A percentile compares a stretch with the other conserved stretches of the same genome.
These are phyloP conservation scores for Danaus plexippus DNA, from an alignment of 1,140 invertebrate species.

Conservation along the genomic window DNA sequence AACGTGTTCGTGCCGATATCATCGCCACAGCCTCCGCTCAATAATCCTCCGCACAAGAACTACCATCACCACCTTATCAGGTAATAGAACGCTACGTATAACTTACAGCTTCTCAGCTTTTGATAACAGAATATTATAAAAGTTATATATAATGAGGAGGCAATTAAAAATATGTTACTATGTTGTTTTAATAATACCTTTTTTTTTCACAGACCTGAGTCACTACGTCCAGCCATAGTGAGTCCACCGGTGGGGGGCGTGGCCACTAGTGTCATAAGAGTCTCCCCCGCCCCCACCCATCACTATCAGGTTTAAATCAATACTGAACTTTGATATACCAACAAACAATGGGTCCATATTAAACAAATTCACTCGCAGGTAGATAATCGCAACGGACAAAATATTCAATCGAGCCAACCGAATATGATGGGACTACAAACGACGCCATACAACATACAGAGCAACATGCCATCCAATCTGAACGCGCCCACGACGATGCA, in stretches of 20 bases:
- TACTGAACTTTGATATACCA: background rate
- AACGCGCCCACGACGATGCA: conserved; percentile 35
- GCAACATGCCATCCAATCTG: conserved; percentile 37
- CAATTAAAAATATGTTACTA: no score
- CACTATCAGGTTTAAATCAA: conserved; percentile 63
- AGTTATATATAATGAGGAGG: no score
- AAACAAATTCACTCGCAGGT: conserved; percentile 29
- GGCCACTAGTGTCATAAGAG: conserved; percentile 84
- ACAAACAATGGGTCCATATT: conserved; percentile 4
- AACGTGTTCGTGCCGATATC: conserved; percentile 91
- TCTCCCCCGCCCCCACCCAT: conserved; percentile 77
- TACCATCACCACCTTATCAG: conserved; percentile 72
- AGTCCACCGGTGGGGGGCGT: conserved; percentile 59
- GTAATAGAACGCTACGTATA: conserved; percentile 39
- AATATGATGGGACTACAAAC: conserved; percentile 44
- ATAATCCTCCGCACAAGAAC: conserved; percentile 35
- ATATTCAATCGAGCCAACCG: conserved; percentile 41
- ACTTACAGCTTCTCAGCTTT: no score
- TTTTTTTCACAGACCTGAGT: conserved; percentile 64
- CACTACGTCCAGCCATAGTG: conserved; percentile 71
- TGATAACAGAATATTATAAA: no score
- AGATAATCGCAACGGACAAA: conserved; percentile 55
- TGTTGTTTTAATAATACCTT: background rate
- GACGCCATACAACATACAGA: conserved; percentile 41
- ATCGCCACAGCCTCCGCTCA: conserved; percentile 72